Conservation (phyloP, 1,140 invertebrate genomes). For the Drosophila varians region DNA sequence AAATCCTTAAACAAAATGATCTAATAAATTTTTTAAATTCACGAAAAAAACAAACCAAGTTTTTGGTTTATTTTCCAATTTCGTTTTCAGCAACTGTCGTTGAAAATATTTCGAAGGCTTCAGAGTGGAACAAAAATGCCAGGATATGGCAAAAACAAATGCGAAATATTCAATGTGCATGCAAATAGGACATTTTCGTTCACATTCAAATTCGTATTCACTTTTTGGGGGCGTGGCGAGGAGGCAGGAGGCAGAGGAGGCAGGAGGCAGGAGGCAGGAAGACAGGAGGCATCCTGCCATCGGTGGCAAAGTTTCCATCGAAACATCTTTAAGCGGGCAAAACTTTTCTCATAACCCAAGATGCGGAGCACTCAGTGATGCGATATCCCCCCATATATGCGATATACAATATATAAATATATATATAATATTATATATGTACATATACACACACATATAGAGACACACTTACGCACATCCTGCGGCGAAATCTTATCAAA, state of each 20-base stretch:
- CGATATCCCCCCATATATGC: neutral
- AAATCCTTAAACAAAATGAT: too few relatives aligned
- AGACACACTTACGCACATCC: slow-evolving; percentile 30
- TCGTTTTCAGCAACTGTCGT: slow-evolving; percentile 18
- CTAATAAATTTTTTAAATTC: too few relatives aligned
- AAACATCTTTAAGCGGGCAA: slow-evolving; percentile 45
- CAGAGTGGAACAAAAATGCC: neutral
- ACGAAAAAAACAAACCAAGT: neutral
- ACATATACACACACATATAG: neutral
- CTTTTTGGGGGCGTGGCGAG: neutral
- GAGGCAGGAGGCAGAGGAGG: too few relatives aligned
- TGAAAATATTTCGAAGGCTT: slow-evolving; percentile 11
- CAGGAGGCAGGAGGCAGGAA: too few relatives aligned
- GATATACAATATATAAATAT: neutral
- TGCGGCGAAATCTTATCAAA: slow-evolving; percentile 67
- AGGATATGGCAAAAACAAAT: slow-evolving; percentile 17
- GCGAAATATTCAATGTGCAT: slow-evolving; percentile 23
- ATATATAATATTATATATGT: neutral
- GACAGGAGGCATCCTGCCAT: slow-evolving; percentile 5
- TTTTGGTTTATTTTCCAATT: slow-evolving; percentile 25
- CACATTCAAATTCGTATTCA: slow-evolving; percentile 21
- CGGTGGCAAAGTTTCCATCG: slow-evolving; percentile 28
- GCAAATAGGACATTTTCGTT: slow-evolving; percentile 10
- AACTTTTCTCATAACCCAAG: slow-evolving; percentile 58
- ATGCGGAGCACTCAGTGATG: slow-evolving; percentile 13